These are phyloP conservation scores for Carcinoscorpius rotundicauda DNA, from an alignment of 1,140 invertebrate genomes.

Conservation along the genomic window DNA sequence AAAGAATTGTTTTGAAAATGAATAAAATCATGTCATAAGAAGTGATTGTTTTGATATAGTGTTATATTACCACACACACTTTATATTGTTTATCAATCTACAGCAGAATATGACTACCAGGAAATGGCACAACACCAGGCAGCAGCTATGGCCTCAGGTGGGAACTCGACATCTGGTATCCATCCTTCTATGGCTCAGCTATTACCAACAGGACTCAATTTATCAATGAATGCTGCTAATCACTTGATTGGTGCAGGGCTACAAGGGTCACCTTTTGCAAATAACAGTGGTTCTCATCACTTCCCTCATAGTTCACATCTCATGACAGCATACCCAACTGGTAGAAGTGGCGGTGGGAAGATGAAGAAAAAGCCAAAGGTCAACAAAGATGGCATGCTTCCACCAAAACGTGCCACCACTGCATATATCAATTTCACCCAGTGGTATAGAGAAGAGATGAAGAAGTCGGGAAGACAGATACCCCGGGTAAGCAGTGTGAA, in stretches of 20 bases:
- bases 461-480: conserved; percentile 25
- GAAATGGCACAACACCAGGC: conserved; percentile 23
- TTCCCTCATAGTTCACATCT: conserved; percentile 11
- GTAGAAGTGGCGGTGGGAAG: conserved; percentile 17
- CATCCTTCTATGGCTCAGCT: conserved; percentile 22
- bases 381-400: conserved; percentile 26
- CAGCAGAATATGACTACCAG: conserved; percentile 22
- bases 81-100: no score
- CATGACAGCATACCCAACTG: conserved; percentile 6
- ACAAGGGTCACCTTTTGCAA: conserved; percentile 14
- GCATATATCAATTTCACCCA: conserved; percentile 28
- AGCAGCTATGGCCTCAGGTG: conserved; percentile 17
- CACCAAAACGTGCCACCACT: conserved; percentile 26
- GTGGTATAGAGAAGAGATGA: conserved; percentile 27
- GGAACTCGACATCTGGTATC: conserved; percentile 11
- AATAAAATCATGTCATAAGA: no score
- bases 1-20: no score
- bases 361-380: conserved; percentile 25
- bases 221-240: conserved; percentile 22
- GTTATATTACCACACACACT: no score
- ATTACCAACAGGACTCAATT: conserved; percentile 22
- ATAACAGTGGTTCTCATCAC: conserved; percentile 17
- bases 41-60: no score
- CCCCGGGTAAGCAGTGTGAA: conserved; percentile 20
- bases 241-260: conserved; percentile 11